Evolutionary conservation across 2,797 vertebrate genomes (phyloP).

Genomic region (Gadopsis marmoratus): DNA sequence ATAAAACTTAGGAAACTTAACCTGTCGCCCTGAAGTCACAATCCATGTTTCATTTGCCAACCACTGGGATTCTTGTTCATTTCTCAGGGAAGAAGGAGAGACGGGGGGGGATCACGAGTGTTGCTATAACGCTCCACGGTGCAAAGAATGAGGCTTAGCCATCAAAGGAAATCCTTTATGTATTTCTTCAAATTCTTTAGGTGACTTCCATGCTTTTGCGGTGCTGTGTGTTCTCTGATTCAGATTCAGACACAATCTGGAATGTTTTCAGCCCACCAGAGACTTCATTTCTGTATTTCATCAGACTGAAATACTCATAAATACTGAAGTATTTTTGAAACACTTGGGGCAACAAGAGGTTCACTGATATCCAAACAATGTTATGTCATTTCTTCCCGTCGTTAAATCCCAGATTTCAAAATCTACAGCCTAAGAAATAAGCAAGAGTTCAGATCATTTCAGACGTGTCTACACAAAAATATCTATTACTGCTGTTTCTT

Average conservation of each 20-base stretch:
- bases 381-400: background rate
- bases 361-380: background rate
- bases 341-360: background rate
- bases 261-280: constrained; percentile 2
- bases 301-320: background rate
- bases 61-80: constrained; percentile 58
- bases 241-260: constrained; percentile 3
- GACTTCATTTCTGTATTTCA: constrained; percentile 1
- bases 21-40: constrained; percentile 76
- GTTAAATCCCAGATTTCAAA: constrained; percentile 21
- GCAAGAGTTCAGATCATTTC: background rate
- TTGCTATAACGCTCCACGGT: constrained; percentile 48
- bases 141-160: constrained; percentile 66
- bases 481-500: constrained; percentile 35
- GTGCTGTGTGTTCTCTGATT: constrained; percentile 33
- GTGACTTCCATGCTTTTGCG: constrained; percentile 50
- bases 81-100: constrained; percentile 61
- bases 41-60: constrained; percentile 56
- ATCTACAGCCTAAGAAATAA: constrained; percentile 10
- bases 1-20: constrained; percentile 74
- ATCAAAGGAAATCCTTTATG: constrained; percentile 67
- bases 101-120: constrained; percentile 59
- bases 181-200: constrained; percentile 69
- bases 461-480: constrained; percentile 39
- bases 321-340: constrained; percentile 10